Base-by-base conservation (phyloP, 2,888 invertebrate genomes). In the Helicoverpa assulta region DNA sequence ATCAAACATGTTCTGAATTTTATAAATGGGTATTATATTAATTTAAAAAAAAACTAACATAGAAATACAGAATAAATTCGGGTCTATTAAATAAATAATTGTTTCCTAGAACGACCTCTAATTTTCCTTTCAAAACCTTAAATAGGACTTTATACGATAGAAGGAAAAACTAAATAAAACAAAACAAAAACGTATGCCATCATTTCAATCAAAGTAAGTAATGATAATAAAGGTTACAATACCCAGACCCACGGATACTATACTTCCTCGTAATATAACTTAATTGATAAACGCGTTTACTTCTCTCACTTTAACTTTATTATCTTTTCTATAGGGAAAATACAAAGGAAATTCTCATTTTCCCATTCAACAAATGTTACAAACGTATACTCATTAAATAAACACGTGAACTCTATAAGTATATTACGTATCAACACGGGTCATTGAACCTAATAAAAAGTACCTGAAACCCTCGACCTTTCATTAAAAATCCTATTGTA, bases 401-500 rank as follows among this genome's bases (percentile, higher is more conserved):
- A 64, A 70, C n/a, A 51, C 40, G 47, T 61, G 51, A 43, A 16
- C 67, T 74, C 66, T 54, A 68, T 70, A 56, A 70, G 81, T 26
- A 26, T 67, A 59, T 62, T 60, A 65, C 69, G 51, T 21, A 67
- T 47, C 37, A 56, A 12, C 64, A 62, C 70, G 64, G 75, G 67
- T 64, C 63, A 60, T 58, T 50, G 51, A 57, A 18, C 59, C 61
- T 64, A 68, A 79, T 75, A 79, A 80, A 80, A 80, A 33, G 50
- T 73, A 67, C 70, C 33, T 74, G 33, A 61, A 75, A 67, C 69
- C 69, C 74, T 66, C 69, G 16, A 63, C 77, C 75, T 84, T 82
- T 80, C 82, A 85, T 86, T 84, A 85, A 85, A 77, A 67, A 78
- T 59, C 67, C 70, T 62, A 74, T 82, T 80, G 78, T 68, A 58